A percentile compares a stretch with the other conserved stretches of the same genome.
phyloP scores from a whole-genome alignment of 2,888 invertebrate species.

The Spilosoma lubricipeda region DNA sequence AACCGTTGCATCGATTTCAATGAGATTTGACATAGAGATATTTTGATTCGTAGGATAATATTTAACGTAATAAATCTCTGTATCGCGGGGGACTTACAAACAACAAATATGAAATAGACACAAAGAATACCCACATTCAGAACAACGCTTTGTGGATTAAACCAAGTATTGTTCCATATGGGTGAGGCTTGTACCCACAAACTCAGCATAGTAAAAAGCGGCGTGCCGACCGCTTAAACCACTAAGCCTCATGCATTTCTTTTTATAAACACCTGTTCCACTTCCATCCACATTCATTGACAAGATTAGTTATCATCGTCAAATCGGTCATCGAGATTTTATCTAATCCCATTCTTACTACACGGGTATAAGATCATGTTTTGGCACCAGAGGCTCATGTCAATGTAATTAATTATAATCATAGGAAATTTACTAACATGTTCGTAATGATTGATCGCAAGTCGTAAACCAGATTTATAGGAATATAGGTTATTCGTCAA shows the following conservation, averaged over 20 bases:
- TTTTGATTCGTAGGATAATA: no score
- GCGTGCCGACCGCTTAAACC: no score
- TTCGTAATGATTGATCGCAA: neutral
- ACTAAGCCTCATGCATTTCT: neutral
- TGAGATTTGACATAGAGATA: no score
- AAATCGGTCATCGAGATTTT: neutral
- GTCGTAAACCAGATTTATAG: neutral
- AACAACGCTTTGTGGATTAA: no score
- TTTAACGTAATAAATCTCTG: no score
- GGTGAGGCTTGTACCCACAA: no score
- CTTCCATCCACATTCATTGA: neutral
- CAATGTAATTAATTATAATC: slow-evolving; percentile 1
- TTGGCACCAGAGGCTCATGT: neutral
- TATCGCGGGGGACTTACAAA: no score
- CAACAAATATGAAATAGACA: no score
- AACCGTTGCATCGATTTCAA: no score
- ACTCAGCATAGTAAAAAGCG: no score
- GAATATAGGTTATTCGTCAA: neutral
- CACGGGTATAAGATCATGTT: neutral
- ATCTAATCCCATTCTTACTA: neutral
- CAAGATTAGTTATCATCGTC: neutral
- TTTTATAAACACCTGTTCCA: neutral
- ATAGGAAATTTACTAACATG: neutral
- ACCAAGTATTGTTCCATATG: no score
- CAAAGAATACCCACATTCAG: no score